Evolutionary conservation across 2,888 invertebrate species (phyloP), one percentile per base, ranked within the genome.

Genomic region (Tetropium fuscum): DNA sequence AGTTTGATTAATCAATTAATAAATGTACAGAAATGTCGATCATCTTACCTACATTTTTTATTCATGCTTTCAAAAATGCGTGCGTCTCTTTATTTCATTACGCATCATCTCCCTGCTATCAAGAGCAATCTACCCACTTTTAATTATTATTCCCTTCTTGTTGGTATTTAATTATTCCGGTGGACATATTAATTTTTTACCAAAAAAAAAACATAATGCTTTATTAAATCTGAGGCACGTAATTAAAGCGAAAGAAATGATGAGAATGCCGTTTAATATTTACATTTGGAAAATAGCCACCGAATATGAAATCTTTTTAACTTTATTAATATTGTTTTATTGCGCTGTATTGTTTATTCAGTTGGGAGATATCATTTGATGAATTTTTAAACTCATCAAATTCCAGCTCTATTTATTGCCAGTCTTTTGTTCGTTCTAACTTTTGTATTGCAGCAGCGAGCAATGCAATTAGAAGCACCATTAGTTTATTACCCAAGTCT

Each of bases 71-170:
- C 10, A 25, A 11, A 44, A 44, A 16, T 44, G 44, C 44, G 44
- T 44, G 15, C 27, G 30, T 44, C n/a, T 44, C 25, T 44, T 44
- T 44, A 44, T 44, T 15, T 44, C 10, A 43, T 43, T 20, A 15
- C 25, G 27, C 30, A 27, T 44, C 6, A 27, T 44, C 27, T 44
- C 18, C 5, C 7, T 13, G 25, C 15, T 30, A 11, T 11, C 15
- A 20, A 25, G 7, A 10, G 27, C 44, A 44, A 16, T 27, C 27
- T 16, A 16, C 25, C 13, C 44, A 10, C 16, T 44, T 44, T 44
- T 44, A 44, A 44, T 44, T 44, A 44, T 27, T n/a, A 16, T 27
- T 25, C 13, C 1, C 27, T 6, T 10, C 19, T 41, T 41, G 41
- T 41, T 41, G 8, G 22, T 22, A 22, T 43, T 25, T 27, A 25